These are phyloP conservation scores for Tyrannus savana DNA, from an alignment of 2,113 vertebrate species.

Conservation along the genomic window DNA sequence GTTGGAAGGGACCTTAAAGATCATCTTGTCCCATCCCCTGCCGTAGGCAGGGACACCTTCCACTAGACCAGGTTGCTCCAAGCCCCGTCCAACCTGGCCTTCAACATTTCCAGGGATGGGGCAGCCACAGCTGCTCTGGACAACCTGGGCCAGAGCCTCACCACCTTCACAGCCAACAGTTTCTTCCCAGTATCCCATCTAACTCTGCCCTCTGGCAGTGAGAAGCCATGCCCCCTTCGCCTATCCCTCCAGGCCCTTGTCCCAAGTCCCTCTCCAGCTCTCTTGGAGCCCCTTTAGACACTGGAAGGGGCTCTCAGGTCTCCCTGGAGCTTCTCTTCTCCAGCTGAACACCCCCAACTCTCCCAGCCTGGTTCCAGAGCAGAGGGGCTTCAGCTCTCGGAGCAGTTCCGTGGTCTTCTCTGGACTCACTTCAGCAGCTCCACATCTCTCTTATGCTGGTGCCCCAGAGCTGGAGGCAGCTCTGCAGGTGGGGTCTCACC, in stretches of 20 bases:
- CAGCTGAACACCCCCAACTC: neutral
- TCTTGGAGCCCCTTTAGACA: neutral
- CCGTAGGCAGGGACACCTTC: neutral
- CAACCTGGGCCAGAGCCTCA: neutral
- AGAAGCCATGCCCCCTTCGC: neutral
- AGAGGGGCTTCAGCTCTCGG: rapidly evolving
- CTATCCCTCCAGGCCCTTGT: neutral
- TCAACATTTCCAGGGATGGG: neutral
- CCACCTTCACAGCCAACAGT: neutral
- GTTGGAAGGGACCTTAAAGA: neutral
- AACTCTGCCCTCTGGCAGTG: neutral
- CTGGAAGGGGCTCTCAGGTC: rapidly evolving
- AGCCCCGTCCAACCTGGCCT: neutral
- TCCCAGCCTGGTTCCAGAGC: neutral
- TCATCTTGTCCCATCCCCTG: neutral
- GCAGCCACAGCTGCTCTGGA: neutral
- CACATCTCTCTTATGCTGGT: rapidly evolving
- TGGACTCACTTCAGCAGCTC: neutral
- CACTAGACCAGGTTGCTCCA: neutral
- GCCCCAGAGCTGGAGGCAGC: neutral
- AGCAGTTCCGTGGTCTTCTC: neutral
- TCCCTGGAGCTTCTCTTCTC: neutral
- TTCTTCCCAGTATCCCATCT: neutral
- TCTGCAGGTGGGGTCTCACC: neutral
- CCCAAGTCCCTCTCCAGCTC: neutral